Percentiles rank a stretch among this genome's conserved stretches.
Conservation (phyloP, 2,888 invertebrate genomes). For the Branchellion lobata region DNA sequence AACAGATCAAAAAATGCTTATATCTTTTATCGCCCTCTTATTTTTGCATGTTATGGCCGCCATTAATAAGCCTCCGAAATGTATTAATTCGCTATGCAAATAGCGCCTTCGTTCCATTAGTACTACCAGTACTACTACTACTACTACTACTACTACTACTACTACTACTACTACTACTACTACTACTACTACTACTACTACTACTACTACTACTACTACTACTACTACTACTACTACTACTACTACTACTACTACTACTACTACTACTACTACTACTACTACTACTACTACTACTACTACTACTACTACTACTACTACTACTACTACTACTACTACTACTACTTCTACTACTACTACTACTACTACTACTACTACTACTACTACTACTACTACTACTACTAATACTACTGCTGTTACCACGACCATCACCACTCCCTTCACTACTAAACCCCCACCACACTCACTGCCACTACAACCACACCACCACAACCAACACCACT, state of each 20-base stretch:
- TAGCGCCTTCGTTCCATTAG: neutral
- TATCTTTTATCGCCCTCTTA: too few species aligned
- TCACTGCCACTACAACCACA: too few species aligned
- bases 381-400: conserved; percentile 22
- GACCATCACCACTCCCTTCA: too few species aligned
- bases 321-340: conserved; percentile 19
- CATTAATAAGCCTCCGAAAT: too few species aligned
- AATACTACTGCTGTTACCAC: neutral
- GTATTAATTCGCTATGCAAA: too few species aligned
- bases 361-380: conserved; percentile 21
- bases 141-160: conserved; percentile 22
- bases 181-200: conserved; percentile 21
- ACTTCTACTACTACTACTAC: conserved; percentile 15
- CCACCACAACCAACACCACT: too few species aligned
- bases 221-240: conserved; percentile 22
- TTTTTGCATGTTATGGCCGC: too few species aligned
- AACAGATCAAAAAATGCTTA: neutral
- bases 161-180: conserved; percentile 19
- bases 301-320: conserved; percentile 19
- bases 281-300: conserved; percentile 22
- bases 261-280: conserved; percentile 22
- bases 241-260: conserved; percentile 18
- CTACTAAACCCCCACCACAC: too few species aligned
- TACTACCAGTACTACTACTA: conserved; percentile 15
- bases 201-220: conserved; percentile 18